These are phyloP conservation scores for Caenorhabditis zanzibari DNA, from an alignment of 2,888 invertebrate genomes.

Conservation along the genomic window DNA sequence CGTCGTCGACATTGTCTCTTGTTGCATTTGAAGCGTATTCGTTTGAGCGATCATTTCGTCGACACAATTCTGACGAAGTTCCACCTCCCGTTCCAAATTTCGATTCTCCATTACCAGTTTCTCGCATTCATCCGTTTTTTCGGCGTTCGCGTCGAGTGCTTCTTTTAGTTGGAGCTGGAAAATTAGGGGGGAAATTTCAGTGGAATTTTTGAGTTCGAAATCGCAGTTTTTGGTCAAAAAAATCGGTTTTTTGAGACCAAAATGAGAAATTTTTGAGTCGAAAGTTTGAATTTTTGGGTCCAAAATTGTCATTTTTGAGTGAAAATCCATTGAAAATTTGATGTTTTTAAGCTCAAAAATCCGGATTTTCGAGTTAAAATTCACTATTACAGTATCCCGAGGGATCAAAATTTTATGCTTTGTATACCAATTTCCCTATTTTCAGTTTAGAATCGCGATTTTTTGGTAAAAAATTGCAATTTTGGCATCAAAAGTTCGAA, in stretches of 20 bases:
- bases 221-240: neutral
- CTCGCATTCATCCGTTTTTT: constrained; percentile 75
- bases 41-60: constrained; percentile 75
- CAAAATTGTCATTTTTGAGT: too few species aligned
- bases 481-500: too few species aligned
- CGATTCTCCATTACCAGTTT: constrained; percentile 57
- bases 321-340: too few species aligned
- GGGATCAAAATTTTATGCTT: too few species aligned
- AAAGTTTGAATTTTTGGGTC: too few species aligned
- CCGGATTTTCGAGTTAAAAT: neutral
- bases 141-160: constrained; percentile 69
- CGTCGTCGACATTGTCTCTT: constrained; percentile 50
- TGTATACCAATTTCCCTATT: too few species aligned
- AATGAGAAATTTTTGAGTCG: too few species aligned
- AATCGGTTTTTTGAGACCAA: too few species aligned
- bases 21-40: constrained; percentile 70
- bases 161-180: constrained; percentile 65
- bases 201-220: neutral
- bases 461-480: too few species aligned
- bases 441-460: too few species aligned
- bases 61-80: constrained; percentile 69
- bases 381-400: too few species aligned
- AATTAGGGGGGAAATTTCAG: neutral
- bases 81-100: constrained; percentile 66
- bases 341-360: too few species aligned